Conservation (phyloP, 2,797 vertebrate species). For the Sebastes nivosus region DNA sequence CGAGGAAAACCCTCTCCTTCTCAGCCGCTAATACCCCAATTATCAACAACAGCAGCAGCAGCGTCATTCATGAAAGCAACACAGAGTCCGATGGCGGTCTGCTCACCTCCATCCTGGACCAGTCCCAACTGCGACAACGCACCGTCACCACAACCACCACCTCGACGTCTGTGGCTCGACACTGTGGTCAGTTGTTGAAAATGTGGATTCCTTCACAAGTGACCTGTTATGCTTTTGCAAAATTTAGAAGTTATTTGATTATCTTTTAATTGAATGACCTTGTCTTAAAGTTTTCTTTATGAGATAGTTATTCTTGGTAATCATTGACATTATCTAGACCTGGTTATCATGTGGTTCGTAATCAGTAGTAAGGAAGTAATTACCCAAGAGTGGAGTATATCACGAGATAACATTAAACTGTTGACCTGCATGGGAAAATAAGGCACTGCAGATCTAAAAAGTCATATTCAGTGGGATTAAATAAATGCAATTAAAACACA, state of each 20-base stretch:
- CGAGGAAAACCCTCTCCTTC: constrained; percentile 69
- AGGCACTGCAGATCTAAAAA: neutral
- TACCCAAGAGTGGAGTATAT: neutral
- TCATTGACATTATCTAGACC: neutral
- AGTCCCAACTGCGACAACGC: constrained; percentile 86
- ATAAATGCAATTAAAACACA: neutral
- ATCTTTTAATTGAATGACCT: neutral
- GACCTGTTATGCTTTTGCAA: neutral
- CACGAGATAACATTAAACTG: neutral
- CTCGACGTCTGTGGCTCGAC: constrained; percentile 54
- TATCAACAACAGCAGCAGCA: constrained; percentile 17
- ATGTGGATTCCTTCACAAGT: neutral
- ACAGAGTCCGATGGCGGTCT: constrained; percentile 63
- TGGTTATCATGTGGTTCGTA: neutral
- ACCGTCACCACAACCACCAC: constrained; percentile 69
- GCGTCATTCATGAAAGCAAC: constrained; percentile 57
- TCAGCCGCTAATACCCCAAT: constrained; percentile 66
- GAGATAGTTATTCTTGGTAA: neutral
- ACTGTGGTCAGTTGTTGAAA: constrained; percentile 66
- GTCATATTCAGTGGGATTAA: neutral
- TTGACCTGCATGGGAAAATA: neutral
- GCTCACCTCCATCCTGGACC: constrained; percentile 78
- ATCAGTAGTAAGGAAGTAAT: neutral
- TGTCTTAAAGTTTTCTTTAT: neutral
- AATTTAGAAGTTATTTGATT: neutral